phyloP scores from a whole-genome alignment of 2,113 vertebrate genomes.

The Anarhynchus alexandrinus region DNA sequence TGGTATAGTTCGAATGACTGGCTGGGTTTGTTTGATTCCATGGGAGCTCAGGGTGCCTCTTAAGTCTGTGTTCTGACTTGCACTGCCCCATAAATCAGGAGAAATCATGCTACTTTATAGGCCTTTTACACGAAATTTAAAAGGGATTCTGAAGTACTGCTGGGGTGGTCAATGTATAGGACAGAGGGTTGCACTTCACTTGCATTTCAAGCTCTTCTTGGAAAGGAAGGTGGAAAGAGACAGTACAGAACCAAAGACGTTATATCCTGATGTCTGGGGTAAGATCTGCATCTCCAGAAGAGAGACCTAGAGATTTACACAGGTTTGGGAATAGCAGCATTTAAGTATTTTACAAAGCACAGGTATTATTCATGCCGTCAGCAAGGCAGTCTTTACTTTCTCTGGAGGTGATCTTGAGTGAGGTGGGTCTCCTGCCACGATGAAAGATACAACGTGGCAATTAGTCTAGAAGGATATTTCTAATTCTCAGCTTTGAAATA shows the following conservation, averaged over 20 bases:
- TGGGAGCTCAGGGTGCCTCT: not conserved
- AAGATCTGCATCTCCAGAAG: not conserved
- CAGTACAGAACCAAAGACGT: not conserved
- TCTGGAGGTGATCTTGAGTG: rapidly evolving
- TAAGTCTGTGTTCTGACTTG: not conserved
- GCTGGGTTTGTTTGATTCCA: not conserved
- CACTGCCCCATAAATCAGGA: not conserved
- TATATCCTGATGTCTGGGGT: not conserved
- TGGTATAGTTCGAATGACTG: not conserved
- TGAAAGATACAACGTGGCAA: rapidly evolving
- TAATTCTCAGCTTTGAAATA: not conserved
- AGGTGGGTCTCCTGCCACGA: not conserved
- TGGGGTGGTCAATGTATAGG: rapidly evolving
- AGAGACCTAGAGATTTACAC: not conserved
- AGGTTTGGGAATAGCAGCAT: not conserved
- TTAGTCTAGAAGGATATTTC: not conserved
- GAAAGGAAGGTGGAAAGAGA: not conserved
- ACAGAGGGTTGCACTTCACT: not conserved
- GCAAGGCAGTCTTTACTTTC: not conserved
- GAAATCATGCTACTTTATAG: not conserved
- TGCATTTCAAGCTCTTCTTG: not conserved
- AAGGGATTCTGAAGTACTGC: not conserved
- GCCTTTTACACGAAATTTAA: not conserved
- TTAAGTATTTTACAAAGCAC: not conserved
- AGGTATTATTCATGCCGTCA: not conserved